Base-by-base conservation (phyloP, 2,797 vertebrate genomes). In the Holocentrus rufus region DNA sequence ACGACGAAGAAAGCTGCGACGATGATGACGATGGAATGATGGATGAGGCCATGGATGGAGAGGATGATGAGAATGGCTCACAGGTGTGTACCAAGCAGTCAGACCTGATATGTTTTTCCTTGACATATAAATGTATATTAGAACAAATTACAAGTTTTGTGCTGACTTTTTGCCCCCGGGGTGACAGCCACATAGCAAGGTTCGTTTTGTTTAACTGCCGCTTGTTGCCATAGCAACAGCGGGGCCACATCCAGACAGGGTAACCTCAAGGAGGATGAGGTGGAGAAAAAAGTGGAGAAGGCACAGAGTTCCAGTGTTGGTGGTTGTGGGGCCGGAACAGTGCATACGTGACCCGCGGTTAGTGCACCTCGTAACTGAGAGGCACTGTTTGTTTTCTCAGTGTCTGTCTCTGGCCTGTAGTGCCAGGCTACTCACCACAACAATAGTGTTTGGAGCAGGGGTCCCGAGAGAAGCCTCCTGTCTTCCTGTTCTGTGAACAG, bases 381-480 rank as follows among this genome's bases (percentile, higher is more conserved):
- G 83, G 83, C 80, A 82, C 77, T 91, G 93, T 94, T 93, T 94
- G 92, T 94, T 93, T 93, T 92, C 83, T 85, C 89, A 87, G 77
- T 80, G 92, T 93, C 91, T 92, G 92, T 91, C 83, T 91, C 83
- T 87, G 86, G 82, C 80, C 80, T 85, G 80, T 22, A 90, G 91
- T 94, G 92, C 94, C 93, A 94, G 91, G 92, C 92, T 91, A 80
- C 79, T 88, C 77, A 46, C 88, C 56, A 78, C 89, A 95, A 95
- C 94, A 95, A 95, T 95, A 93, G 94, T 93, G 93, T 95, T 95
- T 94, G 89, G 91, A 92, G 87, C 90, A 79, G 71, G 75, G 79
- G 91, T 94, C 93, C 93, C 92, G 72, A 89, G 93, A 94, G 94
- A 92, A 94, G 89, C 92, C 92, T 91, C 91, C 90, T 72, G 84